Conservation (phyloP, 2,888 invertebrate genomes). For the Rhabditoides inermis region DNA sequence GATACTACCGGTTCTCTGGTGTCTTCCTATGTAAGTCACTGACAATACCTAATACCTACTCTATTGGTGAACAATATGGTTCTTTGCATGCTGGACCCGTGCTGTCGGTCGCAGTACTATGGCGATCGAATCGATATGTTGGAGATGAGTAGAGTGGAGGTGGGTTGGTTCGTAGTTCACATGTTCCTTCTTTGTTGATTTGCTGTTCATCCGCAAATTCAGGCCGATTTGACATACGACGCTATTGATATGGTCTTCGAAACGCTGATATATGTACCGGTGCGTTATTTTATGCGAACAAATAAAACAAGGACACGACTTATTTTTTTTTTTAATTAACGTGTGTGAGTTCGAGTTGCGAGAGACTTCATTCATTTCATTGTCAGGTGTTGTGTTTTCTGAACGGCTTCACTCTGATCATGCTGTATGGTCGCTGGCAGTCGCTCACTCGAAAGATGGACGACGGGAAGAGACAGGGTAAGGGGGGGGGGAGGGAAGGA, state of each 20-base stretch:
- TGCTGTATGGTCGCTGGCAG: conserved; percentile 7
- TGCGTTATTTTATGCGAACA: too few species aligned
- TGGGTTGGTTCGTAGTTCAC: background rate
- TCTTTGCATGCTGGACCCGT: conserved; percentile 9
- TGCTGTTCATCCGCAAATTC: too few species aligned
- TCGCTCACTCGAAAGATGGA: too few species aligned
- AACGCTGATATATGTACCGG: conserved; percentile 8
- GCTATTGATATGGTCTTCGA: conserved; percentile 11
- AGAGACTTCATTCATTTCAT: too few species aligned
- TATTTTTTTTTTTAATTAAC: too few species aligned
- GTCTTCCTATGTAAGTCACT: too few species aligned
- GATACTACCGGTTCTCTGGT: conserved; percentile 8
- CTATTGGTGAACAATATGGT: too few species aligned
- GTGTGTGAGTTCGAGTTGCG: too few species aligned
- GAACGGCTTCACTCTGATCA: conserved; percentile 7
- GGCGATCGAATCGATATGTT: conserved; percentile 9
- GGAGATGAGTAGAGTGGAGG: conserved; percentile 6
- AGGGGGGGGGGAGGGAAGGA: too few species aligned
- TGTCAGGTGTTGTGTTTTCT: conserved; percentile 8
- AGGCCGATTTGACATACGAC: conserved; percentile 9
- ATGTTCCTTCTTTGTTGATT: background rate
- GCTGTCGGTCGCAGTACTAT: conserved; percentile 8
- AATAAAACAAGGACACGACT: too few species aligned
- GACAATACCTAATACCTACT: too few species aligned
- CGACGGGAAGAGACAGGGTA: too few species aligned